Percentiles rank a stretch among this genome's conserved stretches.
phyloP scores from a whole-genome alignment of 1,140 invertebrate species.

The Nautilus pompilius region DNA sequence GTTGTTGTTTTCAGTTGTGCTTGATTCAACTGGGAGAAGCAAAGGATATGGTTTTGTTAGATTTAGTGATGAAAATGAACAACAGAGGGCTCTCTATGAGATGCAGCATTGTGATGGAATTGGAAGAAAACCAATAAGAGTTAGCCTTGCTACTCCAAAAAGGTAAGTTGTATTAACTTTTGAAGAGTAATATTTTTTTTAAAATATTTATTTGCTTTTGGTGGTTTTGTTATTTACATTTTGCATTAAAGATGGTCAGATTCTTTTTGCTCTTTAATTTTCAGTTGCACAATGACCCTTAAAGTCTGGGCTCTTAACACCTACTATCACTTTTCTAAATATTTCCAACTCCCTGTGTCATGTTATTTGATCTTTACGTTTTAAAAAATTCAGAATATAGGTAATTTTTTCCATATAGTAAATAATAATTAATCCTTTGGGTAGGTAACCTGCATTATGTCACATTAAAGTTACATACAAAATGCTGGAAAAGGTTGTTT shows the following conservation, averaged over 20 bases:
- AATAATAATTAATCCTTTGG: too few relatives aligned
- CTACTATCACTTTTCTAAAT: too few relatives aligned
- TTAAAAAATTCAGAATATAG: too few relatives aligned
- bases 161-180: too few relatives aligned
- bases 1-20: constrained; percentile 35
- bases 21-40: constrained; percentile 71
- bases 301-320: too few relatives aligned
- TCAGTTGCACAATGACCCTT: too few relatives aligned
- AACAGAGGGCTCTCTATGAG: constrained; percentile 80
- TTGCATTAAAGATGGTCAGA: background rate
- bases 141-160: constrained; percentile 84
- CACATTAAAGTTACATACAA: too few relatives aligned
- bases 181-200: too few relatives aligned
- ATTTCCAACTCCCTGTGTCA: background rate
- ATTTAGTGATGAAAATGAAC: constrained; percentile 91
- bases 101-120: constrained; percentile 60
- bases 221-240: background rate
- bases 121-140: constrained; percentile 80
- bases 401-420: too few relatives aligned
- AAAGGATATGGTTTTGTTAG: constrained; percentile 97
- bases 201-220: background rate
- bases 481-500: too few relatives aligned
- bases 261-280: background rate
- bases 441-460: too few relatives aligned
- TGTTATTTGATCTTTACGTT: too few relatives aligned